Conservation (phyloP, 1,140 invertebrate species). For the Oncopeltus fasciatus region DNA sequence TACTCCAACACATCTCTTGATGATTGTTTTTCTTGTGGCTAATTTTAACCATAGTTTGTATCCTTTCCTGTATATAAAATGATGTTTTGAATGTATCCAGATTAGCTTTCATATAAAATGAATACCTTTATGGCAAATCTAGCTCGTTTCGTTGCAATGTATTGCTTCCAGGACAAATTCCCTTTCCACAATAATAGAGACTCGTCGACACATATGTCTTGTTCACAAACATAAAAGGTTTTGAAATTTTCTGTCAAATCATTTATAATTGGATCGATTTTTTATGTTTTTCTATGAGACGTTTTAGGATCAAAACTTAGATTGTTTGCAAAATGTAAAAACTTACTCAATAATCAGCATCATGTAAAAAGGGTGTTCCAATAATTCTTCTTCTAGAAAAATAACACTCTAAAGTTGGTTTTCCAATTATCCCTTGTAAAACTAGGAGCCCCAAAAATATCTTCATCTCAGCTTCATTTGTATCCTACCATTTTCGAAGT, state of each 20-base stretch:
- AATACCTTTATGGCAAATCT: too few relatives aligned
- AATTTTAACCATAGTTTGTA: too few relatives aligned
- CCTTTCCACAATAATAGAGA: background rate
- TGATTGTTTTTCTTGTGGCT: too few relatives aligned
- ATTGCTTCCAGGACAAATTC: background rate
- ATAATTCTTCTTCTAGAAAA: background rate
- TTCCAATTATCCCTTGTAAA: too few relatives aligned
- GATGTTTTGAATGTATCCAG: too few relatives aligned
- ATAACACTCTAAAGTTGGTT: too few relatives aligned
- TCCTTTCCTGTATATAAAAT: too few relatives aligned
- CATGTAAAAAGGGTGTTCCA: background rate
- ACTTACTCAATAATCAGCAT: background rate
- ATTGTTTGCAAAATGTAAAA: background rate
- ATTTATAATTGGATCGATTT: background rate
- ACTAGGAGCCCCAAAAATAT: background rate
- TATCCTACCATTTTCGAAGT: background rate
- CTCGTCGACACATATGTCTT: background rate
- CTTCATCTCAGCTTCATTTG: background rate
- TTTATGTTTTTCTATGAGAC: background rate
- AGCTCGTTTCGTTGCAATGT: too few relatives aligned
- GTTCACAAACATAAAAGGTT: background rate
- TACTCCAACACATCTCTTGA: too few relatives aligned
- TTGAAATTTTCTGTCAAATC: background rate
- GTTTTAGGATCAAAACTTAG: background rate
- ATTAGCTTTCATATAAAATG: too few relatives aligned